A percentile compares a stretch with the other conserved stretches of the same genome.
phyloP scores from a whole-genome alignment of 2,113 vertebrate genomes.

The Falco punctatus region DNA sequence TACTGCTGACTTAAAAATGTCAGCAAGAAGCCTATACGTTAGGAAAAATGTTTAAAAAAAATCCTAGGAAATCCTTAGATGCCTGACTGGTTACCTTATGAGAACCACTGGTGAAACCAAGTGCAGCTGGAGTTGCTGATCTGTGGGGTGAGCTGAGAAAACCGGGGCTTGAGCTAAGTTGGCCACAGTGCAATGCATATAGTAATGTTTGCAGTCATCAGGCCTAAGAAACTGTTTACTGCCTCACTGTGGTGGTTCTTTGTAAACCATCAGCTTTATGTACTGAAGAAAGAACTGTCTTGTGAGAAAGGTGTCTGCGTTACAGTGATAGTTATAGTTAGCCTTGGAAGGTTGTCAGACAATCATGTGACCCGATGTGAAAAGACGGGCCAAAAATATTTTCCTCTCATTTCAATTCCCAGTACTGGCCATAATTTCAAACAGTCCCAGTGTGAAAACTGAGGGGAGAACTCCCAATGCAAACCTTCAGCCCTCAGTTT shows the following conservation, averaged over 20 bases:
- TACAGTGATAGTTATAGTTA: background rate
- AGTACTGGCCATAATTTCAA: background rate
- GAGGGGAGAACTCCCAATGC: accelerated
- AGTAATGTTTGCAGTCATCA: background rate
- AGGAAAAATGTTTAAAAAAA: background rate
- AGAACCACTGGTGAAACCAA: background rate
- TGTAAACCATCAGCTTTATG: background rate
- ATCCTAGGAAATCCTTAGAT: background rate
- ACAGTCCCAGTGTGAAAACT: background rate
- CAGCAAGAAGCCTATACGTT: background rate
- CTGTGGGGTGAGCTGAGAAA: background rate
- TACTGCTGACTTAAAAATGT: background rate
- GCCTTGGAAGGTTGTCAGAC: background rate
- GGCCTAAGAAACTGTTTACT: background rate
- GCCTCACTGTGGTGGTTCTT: background rate
- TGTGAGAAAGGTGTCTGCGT: background rate
- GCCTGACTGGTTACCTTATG: background rate
- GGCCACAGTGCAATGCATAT: background rate
- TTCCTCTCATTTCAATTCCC: background rate
- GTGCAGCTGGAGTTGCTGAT: background rate
- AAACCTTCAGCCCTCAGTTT: background rate
- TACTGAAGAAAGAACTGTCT: background rate
- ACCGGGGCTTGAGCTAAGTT: background rate
- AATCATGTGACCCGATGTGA: background rate
- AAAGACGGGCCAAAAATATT: background rate